Evolutionary conservation across 2,888 invertebrate species (phyloP), one percentile per base, ranked within the genome.

Genomic region (Agonopterix heracliana): DNA sequence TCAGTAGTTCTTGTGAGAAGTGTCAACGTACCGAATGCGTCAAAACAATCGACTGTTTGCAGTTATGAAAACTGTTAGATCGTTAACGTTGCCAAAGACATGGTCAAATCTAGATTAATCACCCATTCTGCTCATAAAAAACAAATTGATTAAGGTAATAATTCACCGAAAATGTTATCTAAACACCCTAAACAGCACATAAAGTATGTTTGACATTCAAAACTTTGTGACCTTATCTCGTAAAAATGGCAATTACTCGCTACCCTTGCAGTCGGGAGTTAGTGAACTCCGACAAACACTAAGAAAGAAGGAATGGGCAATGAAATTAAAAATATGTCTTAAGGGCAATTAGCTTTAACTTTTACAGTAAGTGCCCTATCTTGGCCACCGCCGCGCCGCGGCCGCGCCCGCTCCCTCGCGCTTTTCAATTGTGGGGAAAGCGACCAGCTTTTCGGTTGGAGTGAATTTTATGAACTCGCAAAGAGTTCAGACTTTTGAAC

Each of bases 311-410:
- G 78, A 84, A 81, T 78, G 81, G 78, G 83, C 88, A 89, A 89
- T 89, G 89, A 89, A 89, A 89, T 89, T 89, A 89, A 89, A 89
- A 89, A 89, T 89, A 89, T 89, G 89, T 89, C 89, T 89, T 89
- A 87, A 88, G 89, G 89, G 89, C 88, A 89, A 89, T 89, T 89
- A 89, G 89, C 86, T 82, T 84, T 81, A 88, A 88, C 88, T 88
- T 88, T 88, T 84, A 85, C 86, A 81, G 84, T 80, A 86, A 86
- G 83, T 86, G 84, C 85, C 86, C 85, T 89, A 85, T 87, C 86
- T 78, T 67, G 68, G 63, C 65, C 63, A 61, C 59, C 60, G 38
- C 10, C n/a, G 26, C 26, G 5, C 26, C 26, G 26, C 26, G 63
- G 63, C 65, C 63, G 61, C 59, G 59, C 1, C 9, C 11, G 73